Evolutionary conservation across 2,113 vertebrate species (phyloP).

Genomic region (Pelusios castaneus): DNA sequence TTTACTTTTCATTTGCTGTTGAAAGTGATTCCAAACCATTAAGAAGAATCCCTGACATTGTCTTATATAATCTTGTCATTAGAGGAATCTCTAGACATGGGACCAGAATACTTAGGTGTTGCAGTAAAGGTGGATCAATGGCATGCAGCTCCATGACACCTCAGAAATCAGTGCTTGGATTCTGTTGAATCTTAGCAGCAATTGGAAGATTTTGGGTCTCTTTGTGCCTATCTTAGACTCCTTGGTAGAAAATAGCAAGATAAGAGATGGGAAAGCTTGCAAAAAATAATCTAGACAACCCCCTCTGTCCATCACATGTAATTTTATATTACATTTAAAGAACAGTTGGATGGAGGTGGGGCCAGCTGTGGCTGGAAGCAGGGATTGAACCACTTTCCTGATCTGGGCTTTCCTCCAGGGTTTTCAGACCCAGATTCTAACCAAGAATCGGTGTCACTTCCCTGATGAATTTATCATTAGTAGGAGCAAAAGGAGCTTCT

Average conservation of each 20-base stretch:
- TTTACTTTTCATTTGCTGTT: not conserved
- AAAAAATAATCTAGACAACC: not conserved
- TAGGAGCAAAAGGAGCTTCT: not conserved
- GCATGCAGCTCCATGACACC: not conserved
- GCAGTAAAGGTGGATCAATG: not conserved
- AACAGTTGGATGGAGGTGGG: not conserved
- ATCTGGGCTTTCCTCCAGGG: not conserved
- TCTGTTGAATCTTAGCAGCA: not conserved
- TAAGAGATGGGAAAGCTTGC: not conserved
- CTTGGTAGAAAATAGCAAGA: not conserved
- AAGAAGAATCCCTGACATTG: not conserved
- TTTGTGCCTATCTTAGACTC: not conserved
- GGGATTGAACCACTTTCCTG: not conserved
- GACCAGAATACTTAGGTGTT: not conserved
- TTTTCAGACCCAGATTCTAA: not conserved
- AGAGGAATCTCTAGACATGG: not conserved
- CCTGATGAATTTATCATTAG: rapidly evolving
- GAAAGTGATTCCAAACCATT: not conserved
- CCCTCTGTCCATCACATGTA: not conserved
- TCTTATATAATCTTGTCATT: not conserved
- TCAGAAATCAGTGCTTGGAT: rapidly evolving
- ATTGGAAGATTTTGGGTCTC: not conserved
- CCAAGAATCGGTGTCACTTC: not conserved
- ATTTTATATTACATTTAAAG: not conserved
- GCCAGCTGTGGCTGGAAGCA: not conserved